Base-by-base conservation (phyloP, 1,140 invertebrate genomes). In the Psix sp. region DNA sequence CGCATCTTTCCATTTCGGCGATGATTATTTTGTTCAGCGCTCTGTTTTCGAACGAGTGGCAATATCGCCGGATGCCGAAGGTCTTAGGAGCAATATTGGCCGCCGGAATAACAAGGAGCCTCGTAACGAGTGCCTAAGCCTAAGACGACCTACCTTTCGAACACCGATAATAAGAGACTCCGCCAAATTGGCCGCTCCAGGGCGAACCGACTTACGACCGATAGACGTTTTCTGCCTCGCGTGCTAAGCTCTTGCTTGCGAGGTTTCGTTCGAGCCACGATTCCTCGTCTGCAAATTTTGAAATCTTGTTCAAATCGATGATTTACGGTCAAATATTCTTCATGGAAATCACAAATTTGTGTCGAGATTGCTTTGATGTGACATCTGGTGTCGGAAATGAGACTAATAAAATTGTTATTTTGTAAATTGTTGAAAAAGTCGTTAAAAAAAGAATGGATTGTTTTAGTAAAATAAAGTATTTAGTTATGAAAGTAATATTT, bases 131-230 rank as follows among this genome's bases (percentile, higher is more conserved):
- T 72, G 36, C 60, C 49, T 59, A 48, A 59, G 70, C 70, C 48
- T 13, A 9, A 46, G 31, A 48, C 51, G 66, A 60, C 66, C 38
- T 48, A 48, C 68, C 63, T 51, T 67, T 76, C 67, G 24, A 67
- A 52, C 45, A 59, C 57, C 57, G 71, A 71, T 79, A 77, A 79
- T 74, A 73, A 77, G 71, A 51, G 46, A 33, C 36, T 49, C 57
- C 46, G n/a, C 39, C 13, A 67, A 78, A 74, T 78, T 70, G 68
- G 42, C 26, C 31, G 72, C 67, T 51, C 11, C 18, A 13, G 33
- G 49, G 40, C 43, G n/a, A 40, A 45, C 52, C 31, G 40, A 5
- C 17, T 38, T 42, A 31, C 42, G 1, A 13, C 24, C 21, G 20
- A 2, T 11, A 11, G n/a, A n/a, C 13, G 13, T 33, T 33, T 38